Percentiles rank a stretch among this genome's conserved stretches.
phyloP scores from a whole-genome alignment of 2,797 vertebrate species.

The Paratrypauchen microcephalus region DNA sequence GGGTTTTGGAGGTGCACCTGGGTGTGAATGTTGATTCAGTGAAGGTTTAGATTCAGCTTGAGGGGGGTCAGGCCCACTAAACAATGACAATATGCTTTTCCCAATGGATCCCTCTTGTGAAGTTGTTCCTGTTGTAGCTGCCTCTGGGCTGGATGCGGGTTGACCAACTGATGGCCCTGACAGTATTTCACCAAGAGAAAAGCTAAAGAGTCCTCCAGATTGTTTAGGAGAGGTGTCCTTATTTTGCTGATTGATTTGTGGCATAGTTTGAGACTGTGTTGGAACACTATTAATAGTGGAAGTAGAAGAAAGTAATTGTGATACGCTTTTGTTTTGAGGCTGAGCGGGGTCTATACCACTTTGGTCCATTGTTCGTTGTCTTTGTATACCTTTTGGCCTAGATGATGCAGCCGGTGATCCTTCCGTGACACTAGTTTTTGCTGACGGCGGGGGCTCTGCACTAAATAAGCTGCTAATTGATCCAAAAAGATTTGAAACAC shows the following conservation, averaged over 20 bases:
- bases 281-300: conserved; percentile 31
- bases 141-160: conserved; percentile 38
- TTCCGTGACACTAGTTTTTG: conserved; percentile 56
- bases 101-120: conserved; percentile 63
- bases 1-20: conserved; percentile 45
- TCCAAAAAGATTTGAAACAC: conserved; percentile 84
- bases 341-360: conserved; percentile 39
- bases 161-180: conserved; percentile 64
- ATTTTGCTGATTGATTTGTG: conserved; percentile 57
- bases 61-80: conserved; percentile 52
- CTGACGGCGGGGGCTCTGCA: conserved; percentile 67
- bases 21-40: conserved; percentile 29
- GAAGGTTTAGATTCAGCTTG: conserved; percentile 49
- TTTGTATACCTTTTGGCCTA: conserved; percentile 64
- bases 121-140: conserved; percentile 30
- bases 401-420: conserved; percentile 47
- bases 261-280: conserved; percentile 52
- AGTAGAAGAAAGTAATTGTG: conserved; percentile 51
- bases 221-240: conserved; percentile 69
- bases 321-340: conserved; percentile 54
- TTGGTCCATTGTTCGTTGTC: conserved; percentile 65
- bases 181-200: conserved; percentile 81
- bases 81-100: conserved; percentile 68
- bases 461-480: conserved; percentile 86
- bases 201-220: conserved; percentile 75